Base-by-base conservation (phyloP, 2,888 invertebrate species). In the Drosophila diplacantha region DNA sequence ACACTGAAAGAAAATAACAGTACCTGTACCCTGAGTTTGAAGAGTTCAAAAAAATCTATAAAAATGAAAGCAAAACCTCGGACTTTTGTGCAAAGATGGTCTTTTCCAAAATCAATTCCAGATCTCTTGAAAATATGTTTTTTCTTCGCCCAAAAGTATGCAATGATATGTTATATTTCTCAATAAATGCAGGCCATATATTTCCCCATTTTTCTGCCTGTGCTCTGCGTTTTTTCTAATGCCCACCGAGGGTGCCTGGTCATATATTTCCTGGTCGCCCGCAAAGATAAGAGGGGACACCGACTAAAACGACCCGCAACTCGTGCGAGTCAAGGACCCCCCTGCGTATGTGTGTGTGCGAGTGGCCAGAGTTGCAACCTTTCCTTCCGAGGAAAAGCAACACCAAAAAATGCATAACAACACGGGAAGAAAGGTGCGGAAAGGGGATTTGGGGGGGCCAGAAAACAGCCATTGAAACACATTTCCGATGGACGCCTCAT, bases 401-500 rank as follows among this genome's bases (percentile, higher is more conserved):
- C 1, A 59, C 53, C 53, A 59, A 50, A 59, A 50, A 52, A 59
- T 53, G 54, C 46, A 50, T 55, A 55, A 59, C 22, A 11, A n/a
- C 34, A 12, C 39, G 22, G 34, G 34, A n/a, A 11, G 22, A 39
- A 50, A 32, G 32, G 50, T 39, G 39, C 3, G 31, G 18, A 24
- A 22, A 14, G 32, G 32, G 39, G 24, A 34, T 34, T 39, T 12
- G 11, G 31, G 47, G 47, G 32, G 62, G 49, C 35, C 61, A 64
- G 52, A 32, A 57, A 65, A 63, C 80, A 67, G 61, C 61, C 74
- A 73, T 73, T 74, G 74, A 72, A 81, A 71, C 81, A 81, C 78
- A 83, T 81, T 83, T 79, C 78, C 83, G 82, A 70, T 70, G 71
- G 71, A 56, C 57, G 68, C 75, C 79, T 75, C 83, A 78, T 78